A percentile compares a stretch with the other conserved stretches of the same genome.
phyloP scores from a whole-genome alignment of 1,140 invertebrate genomes.

The Drosophila hydei region DNA sequence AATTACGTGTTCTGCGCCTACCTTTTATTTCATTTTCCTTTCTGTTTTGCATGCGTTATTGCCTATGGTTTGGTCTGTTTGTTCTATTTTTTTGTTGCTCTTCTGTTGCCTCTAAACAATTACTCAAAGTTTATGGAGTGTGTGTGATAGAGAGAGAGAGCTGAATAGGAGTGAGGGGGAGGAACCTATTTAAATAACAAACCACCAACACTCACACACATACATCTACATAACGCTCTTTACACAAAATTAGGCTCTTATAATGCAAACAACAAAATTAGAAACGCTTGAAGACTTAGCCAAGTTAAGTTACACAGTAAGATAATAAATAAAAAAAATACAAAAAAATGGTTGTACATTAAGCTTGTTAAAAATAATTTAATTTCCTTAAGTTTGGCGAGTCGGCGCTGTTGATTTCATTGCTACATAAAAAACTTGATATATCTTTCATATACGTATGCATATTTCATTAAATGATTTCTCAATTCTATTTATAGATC shows the following conservation, averaged over 20 bases:
- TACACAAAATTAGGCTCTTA: neutral
- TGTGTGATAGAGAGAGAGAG: neutral
- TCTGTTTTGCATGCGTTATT: constrained; percentile 4
- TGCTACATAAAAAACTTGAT: constrained; percentile 38
- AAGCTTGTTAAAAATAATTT: constrained; percentile 15
- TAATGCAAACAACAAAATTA: constrained; percentile 4
- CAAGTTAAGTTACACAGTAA: constrained; percentile 16
- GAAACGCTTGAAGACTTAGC: neutral
- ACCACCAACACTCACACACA: neutral
- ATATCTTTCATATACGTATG: constrained; percentile 17
- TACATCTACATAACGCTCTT: neutral
- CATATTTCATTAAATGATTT: constrained; percentile 11
- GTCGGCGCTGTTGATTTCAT: constrained; percentile 23
- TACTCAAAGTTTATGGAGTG: neutral
- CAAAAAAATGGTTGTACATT: constrained; percentile 20
- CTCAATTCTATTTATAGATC: constrained; percentile 19
- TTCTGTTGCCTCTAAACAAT: constrained; percentile 5
- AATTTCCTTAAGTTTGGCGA: neutral
- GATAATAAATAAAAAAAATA: neutral
- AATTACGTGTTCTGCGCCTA: constrained; percentile 28
- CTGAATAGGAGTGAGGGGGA: neutral
- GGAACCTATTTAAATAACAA: constrained; percentile 6
- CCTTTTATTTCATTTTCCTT: neutral
- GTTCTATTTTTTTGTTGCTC: constrained; percentile 9
- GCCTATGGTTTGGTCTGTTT: constrained; percentile 26